Evolutionary conservation across 2,113 vertebrate genomes (phyloP).

Genomic region (Mobula birostris): DNA sequence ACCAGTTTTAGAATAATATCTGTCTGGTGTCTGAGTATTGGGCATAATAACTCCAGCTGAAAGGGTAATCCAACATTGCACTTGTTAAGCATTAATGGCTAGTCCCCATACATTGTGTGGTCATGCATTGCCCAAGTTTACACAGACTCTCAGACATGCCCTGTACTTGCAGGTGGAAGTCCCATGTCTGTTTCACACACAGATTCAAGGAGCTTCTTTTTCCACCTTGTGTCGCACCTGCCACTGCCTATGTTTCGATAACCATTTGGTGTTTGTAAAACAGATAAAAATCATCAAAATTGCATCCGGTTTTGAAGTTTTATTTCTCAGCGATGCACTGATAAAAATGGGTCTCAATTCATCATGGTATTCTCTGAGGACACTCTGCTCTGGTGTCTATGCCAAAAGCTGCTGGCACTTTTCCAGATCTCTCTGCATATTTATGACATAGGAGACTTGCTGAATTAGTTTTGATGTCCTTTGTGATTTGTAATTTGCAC

Average conservation of each 20-base stretch:
- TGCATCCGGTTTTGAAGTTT: not conserved
- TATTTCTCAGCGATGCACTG: not conserved
- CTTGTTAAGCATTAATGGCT: not conserved
- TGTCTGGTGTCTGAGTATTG: not conserved
- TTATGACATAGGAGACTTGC: not conserved
- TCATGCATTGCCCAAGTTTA: not conserved
- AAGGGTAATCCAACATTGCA: too few relatives aligned
- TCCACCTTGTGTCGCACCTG: not conserved
- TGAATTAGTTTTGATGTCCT: constrained; percentile 3
- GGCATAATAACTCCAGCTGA: not conserved
- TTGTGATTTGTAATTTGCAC: constrained; percentile 23
- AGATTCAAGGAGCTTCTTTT: not conserved
- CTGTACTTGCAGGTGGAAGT: not conserved
- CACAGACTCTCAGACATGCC: not conserved
- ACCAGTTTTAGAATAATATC: not conserved
- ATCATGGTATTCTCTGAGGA: not conserved
- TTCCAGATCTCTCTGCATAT: not conserved
- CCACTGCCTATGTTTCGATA: not conserved
- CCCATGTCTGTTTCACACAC: not conserved
- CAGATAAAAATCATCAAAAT: too few relatives aligned
- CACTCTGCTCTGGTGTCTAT: not conserved
- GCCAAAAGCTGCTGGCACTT: not conserved
- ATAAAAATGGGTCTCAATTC: not conserved
- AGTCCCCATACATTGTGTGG: not conserved
- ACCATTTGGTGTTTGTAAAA: not conserved